These are phyloP conservation scores for Drosophila formosana DNA, from an alignment of 2,888 invertebrate genomes.

Conservation along the genomic window DNA sequence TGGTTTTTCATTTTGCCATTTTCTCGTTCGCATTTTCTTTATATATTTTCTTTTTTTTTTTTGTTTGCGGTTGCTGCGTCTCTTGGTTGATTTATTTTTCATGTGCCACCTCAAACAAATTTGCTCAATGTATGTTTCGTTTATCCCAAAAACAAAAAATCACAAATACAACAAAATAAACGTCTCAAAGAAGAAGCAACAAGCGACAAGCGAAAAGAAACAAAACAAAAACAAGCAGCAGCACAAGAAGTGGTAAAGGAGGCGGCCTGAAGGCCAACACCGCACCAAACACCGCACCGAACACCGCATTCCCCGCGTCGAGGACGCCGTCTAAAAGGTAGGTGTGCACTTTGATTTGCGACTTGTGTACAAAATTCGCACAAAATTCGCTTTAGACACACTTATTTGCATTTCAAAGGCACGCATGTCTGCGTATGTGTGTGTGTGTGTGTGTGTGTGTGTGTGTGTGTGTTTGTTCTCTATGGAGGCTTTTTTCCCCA, in stretches of 20 bases:
- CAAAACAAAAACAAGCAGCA: slow-evolving; percentile 18
- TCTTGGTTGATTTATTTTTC: slow-evolving; percentile 40
- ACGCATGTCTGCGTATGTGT: slow-evolving; percentile 13
- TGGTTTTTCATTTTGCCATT: neutral
- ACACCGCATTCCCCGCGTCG: neutral
- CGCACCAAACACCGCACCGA: neutral
- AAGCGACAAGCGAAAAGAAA: slow-evolving; percentile 13
- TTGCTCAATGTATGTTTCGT: slow-evolving; percentile 39
- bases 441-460: slow-evolving; percentile 13
- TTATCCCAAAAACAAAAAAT: slow-evolving; percentile 26
- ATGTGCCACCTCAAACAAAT: slow-evolving; percentile 60
- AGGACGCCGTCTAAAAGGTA: slow-evolving; percentile 38
- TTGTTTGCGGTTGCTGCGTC: slow-evolving; percentile 25
- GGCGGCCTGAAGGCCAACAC: slow-evolving; percentile 45
- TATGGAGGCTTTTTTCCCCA: slow-evolving; percentile 9
- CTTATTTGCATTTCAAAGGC: slow-evolving; percentile 78
- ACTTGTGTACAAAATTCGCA: slow-evolving; percentile 45
- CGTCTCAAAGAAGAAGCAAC: slow-evolving; percentile 32
- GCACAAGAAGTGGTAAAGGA: slow-evolving; percentile 31
- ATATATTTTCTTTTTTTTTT: slow-evolving; percentile 8
- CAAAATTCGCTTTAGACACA: slow-evolving; percentile 47
- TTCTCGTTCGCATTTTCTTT: slow-evolving; percentile 12
- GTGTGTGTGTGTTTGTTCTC: slow-evolving; percentile 15
- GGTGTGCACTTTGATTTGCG: slow-evolving; percentile 60
- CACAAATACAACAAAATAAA: slow-evolving; percentile 26